Evolutionary conservation across 2,888 invertebrate species (phyloP), one percentile per base, ranked within the genome.

Genomic region (Liposcelis brunnea): DNA sequence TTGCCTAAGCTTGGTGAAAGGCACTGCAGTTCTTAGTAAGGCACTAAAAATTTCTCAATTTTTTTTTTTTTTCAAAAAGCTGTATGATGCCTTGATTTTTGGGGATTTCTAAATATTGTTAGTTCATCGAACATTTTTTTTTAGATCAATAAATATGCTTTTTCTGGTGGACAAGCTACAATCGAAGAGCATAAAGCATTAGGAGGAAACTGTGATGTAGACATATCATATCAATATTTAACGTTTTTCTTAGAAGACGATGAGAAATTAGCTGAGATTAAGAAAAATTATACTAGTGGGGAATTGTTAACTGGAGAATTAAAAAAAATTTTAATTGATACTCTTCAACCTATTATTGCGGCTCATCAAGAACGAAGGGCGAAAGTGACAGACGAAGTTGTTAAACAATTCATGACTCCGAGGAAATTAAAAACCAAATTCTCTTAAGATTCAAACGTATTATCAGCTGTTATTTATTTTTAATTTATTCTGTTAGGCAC

Each of bases 201-300:
- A 21, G 97, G 98, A 15, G 98, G 98, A n/a, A 80, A 97, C 65
- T 90, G 95, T 52, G 84, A 86, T 45, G 77, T 98, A 6, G 98
- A 99, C 66, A 90, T 93, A 46, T 80, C 95, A 0, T 98, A 74
- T 68, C 93, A 97, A 61, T 90, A 97, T 66, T 69, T 98, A 19
- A 76, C 74, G 19, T 98, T 94, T 66, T 98, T 99, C 69, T 59
- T 95, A 47, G 94, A 95, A 48, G 91, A 94, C 62, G 97, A 98
- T 58, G 77, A 75, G 1, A 72, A 74, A 57, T 66, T 99, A 49
- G 84, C 83, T 52, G 64, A 80, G 61, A 79, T 90, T 42, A 61
- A 67, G 58, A 63, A 71, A 72, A 75, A 77, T 49, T 94, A 94
- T 59, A 74, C 82, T 42, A 80, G 77, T 52, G 98, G 98, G 2